These are phyloP conservation scores for Diaphora mendica DNA, from an alignment of 2,888 invertebrate species.

Conservation along the genomic window DNA sequence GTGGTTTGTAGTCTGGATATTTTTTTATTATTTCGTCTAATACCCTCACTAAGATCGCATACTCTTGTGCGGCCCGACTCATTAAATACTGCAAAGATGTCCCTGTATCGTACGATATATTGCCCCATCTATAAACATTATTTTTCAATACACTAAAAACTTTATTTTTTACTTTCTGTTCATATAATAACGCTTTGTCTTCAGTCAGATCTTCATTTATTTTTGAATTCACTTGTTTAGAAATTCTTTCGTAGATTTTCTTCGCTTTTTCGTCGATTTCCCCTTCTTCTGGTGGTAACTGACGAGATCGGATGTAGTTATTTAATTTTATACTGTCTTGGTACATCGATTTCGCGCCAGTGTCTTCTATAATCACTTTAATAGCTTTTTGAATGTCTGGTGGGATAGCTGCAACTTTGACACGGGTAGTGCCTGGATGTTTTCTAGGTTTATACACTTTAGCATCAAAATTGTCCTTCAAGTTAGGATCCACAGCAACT, in stretches of 20 bases:
- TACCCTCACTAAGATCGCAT: conserved; percentile 89
- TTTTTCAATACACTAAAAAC: conserved; percentile 86
- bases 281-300: conserved; percentile 88
- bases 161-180: conserved; percentile 82
- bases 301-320: conserved; percentile 88
- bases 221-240: conserved; percentile 62
- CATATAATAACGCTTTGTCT: conserved; percentile 73
- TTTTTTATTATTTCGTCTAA: conserved; percentile 90
- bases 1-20: conserved; percentile 90
- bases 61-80: conserved; percentile 90
- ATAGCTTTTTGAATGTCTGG: conserved; percentile 87
- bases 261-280: conserved; percentile 79
- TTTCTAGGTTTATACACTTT: conserved; percentile 88
- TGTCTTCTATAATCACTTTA: conserved; percentile 84
- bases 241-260: conserved; percentile 71
- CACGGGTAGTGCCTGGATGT: conserved; percentile 90
- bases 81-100: conserved; percentile 90
- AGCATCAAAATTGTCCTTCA: conserved; percentile 81
- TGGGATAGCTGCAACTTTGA: conserved; percentile 86
- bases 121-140: conserved; percentile 91
- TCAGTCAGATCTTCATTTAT: conserved; percentile 56
- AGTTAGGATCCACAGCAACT: conserved; percentile 82
- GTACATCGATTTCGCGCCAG: conserved; percentile 84
- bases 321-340: conserved; percentile 84
- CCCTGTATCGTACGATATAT: conserved; percentile 89